phyloP scores from a whole-genome alignment of 2,888 invertebrate genomes.

The Harmothoe impar region DNA sequence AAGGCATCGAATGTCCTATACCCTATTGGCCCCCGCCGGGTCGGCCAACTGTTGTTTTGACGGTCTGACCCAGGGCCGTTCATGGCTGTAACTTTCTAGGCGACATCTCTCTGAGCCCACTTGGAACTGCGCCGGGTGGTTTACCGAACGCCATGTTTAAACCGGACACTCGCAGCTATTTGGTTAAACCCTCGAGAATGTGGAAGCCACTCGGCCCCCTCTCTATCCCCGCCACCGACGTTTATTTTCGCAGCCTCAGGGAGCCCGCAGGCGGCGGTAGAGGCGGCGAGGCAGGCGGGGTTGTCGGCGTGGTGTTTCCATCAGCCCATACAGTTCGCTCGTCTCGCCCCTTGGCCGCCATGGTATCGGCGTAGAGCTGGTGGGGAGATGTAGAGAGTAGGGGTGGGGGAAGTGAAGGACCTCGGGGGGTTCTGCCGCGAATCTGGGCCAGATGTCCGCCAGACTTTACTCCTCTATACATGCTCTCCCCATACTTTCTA shows the following conservation, averaged over 20 bases:
- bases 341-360: background rate
- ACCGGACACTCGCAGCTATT: slow-evolving; percentile 57
- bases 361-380: background rate
- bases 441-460: slow-evolving; percentile 31
- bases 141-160: slow-evolving; percentile 34
- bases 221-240: background rate
- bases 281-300: background rate
- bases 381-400: background rate
- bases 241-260: slow-evolving; percentile 55
- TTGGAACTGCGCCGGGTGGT: slow-evolving; percentile 31
- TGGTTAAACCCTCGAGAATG: slow-evolving; percentile 60
- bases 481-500: background rate
- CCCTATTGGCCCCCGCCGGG: slow-evolving; percentile 20
- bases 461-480: background rate
- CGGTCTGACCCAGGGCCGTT: slow-evolving; percentile 8
- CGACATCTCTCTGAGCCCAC: background rate
- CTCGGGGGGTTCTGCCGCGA: background rate
- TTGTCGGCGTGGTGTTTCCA: slow-evolving; percentile 29
- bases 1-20: background rate
- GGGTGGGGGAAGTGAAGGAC: background rate
- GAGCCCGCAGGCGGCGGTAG: background rate
- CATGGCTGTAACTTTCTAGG: slow-evolving; percentile 3
- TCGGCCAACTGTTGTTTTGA: slow-evolving; percentile 54
- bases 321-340: slow-evolving; percentile 1
- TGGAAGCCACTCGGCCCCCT: slow-evolving; percentile 45